Base-by-base conservation (phyloP, 2,113 vertebrate genomes). In the Lathamus discolor region DNA sequence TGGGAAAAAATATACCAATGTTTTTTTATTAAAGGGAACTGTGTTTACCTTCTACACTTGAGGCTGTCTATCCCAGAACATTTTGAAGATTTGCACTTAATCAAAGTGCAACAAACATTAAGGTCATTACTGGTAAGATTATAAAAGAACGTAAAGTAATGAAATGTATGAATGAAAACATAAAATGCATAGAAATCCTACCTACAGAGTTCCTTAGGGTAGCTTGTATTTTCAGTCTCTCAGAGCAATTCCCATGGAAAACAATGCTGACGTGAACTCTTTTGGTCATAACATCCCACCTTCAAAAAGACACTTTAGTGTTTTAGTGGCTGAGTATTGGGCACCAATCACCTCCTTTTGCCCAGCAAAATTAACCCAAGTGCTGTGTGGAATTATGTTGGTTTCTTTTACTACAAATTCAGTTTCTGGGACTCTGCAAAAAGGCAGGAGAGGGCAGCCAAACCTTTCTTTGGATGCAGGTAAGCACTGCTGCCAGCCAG, bases 21-120 rank as follows among this genome's bases (percentile, higher is more conserved):
- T 31, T 49, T 70, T 91, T 25, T 90, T 92, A 79, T 92, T 95
- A 91, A 93, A 93, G 72, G 44, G 95, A 91, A n/a, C 9, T n/a
- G 61, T 93, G 63, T 93, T 97, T 96, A 62, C 43, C 15, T 44
- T 93, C 74, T 69, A 46, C 52, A 83, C 52, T 86, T 88, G 16
- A 69, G 13, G 15, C 12, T 82, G 6, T n/a, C 52, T 83, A 7
- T 59, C 7, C 5, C 41, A 69, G 18, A 81, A 43, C 4, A 39
- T 63, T 80, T n/a, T 41, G 23, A 87, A 78, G 29, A 29, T 31
- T 52, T 57, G 55, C 31, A 57, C 5, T 22, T 82, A 46, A 4
- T 82, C 18, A 46, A 66, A 74, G 14, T 70, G 17, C 37, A 87
- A 35, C 18, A 48, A 84, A 7, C 24, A 20, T 37, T 76, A 70